Base-by-base conservation (phyloP, 2,888 invertebrate genomes). In the Cerastis rubricosa region DNA sequence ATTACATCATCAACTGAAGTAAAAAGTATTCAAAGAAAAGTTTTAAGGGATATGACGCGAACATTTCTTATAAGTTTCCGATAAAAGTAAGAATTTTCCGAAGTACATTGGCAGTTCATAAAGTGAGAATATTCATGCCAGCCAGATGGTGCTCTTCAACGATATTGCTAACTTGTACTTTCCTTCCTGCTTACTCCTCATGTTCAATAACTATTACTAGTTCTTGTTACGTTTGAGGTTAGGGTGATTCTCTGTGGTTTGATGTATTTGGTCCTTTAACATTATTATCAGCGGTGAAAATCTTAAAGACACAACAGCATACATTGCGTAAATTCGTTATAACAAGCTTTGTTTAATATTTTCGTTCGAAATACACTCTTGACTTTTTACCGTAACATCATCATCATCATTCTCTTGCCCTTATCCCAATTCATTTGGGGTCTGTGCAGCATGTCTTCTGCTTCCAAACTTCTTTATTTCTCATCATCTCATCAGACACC, bases 121-220 rank as follows among this genome's bases (percentile, higher is more conserved):
- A 87, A 87, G 78, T 65, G 54, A 69, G 74, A n/a, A 71, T 76
- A 71, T 82, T 78, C 72, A 79, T 77, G 63, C 49, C 45, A 35
- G 14, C 66, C 86, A 86, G 88, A 86, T 88, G 88, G 78, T 84
- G 72, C 80, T 74, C 75, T 67, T 78, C 74, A 70, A 72, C 74
- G 63, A 81, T 87, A 87, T 87, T 81, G 78, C 81, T 78, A 67
- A 73, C 66, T 85, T 75, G 40, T 76, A 77, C 71, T 59, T 73
- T 74, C 35, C 0, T 59, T 74, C 65, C 61, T 70, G 14, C 51
- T 47, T 12, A 11, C 2, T 72, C 9, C 64, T 68, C 57, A 71
- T 59, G 43, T 71, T 71, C 57, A 40, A 64, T 70, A 74, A 69
- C n/a, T 71, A 59, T 40, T 69, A 73, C 80, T 80, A 85, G 78